Conservation (phyloP, 2,888 invertebrate genomes). For the Andrena trimmerana region DNA sequence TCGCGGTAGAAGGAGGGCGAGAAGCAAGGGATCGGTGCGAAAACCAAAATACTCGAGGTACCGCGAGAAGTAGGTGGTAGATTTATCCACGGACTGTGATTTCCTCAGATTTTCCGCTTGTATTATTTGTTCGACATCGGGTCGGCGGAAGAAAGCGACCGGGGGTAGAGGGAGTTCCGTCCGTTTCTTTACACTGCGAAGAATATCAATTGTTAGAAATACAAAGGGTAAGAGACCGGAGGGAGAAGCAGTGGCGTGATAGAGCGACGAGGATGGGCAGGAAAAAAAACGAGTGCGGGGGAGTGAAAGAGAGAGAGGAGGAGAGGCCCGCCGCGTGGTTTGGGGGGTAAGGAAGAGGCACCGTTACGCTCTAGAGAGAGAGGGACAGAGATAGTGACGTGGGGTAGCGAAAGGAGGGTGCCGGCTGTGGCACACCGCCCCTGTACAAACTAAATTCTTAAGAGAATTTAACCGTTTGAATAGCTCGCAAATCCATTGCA, state of each 20-base stretch:
- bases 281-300: conserved; percentile 67
- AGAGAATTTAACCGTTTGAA: conserved; percentile 86
- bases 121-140: conserved; percentile 83
- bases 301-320: conserved; percentile 68
- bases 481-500: conserved; percentile 85
- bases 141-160: conserved; percentile 69
- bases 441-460: conserved; percentile 85
- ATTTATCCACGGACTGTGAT: conserved; percentile 72
- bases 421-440: conserved; percentile 77
- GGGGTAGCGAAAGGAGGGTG: conserved; percentile 68
- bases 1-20: conserved; percentile 4
- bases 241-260: conserved; percentile 59
- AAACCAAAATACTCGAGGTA: conserved; percentile 66
- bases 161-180: conserved; percentile 50
- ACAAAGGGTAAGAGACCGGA: conserved; percentile 82
- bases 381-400: conserved; percentile 42
- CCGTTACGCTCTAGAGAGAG: conserved; percentile 38
- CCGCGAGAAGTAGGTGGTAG: conserved; percentile 48
- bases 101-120: conserved; percentile 80
- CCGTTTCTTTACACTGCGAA: conserved; percentile 84
- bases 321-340: conserved; percentile 67
- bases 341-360: conserved; percentile 69
- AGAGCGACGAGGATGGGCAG: conserved; percentile 69
- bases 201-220: conserved; percentile 85
- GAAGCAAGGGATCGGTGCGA: conserved; percentile 60